Percentiles rank a stretch among this genome's conserved stretches.
Conservation (phyloP, 1,140 invertebrate genomes). For the Plodia interpunctella region DNA sequence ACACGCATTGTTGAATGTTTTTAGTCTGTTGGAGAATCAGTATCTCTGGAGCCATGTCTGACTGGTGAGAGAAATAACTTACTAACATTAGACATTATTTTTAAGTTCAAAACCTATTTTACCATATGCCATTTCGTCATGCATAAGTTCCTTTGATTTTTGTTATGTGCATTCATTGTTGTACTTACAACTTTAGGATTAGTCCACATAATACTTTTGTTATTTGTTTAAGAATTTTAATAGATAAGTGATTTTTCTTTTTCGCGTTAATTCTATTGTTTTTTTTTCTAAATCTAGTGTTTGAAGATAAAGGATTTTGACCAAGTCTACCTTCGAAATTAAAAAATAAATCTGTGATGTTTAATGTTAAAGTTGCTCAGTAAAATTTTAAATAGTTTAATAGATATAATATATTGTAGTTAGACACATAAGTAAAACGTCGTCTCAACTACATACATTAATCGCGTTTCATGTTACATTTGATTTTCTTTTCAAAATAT, state of each 20-base stretch:
- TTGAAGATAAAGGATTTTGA: constrained; percentile 13
- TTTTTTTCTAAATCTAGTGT: constrained; percentile 14
- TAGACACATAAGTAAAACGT: background rate
- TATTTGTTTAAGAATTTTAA: constrained; percentile 30
- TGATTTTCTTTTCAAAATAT: background rate
- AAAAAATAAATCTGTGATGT: constrained; percentile 53
- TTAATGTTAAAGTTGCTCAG: constrained; percentile 61
- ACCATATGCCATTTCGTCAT: constrained; percentile 9
- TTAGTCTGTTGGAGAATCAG: background rate
- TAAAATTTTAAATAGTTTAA: constrained; percentile 53
- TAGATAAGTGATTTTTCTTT: constrained; percentile 25
- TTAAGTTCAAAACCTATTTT: background rate
- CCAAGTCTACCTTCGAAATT: background rate
- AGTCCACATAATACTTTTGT: constrained; percentile 3
- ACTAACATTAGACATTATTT: constrained; percentile 1
- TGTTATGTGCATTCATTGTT: constrained; percentile 44
- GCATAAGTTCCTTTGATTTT: constrained; percentile 34
- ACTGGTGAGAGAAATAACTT: background rate
- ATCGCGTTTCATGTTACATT: background rate
- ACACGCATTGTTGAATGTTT: background rate
- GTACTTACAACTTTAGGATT: constrained; percentile 40
- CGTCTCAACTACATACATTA: background rate
- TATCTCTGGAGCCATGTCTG: background rate
- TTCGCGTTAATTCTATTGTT: constrained; percentile 24
- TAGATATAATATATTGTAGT: no score